Conservation (phyloP, 2,888 invertebrate genomes). For the Drosophila colorata region DNA sequence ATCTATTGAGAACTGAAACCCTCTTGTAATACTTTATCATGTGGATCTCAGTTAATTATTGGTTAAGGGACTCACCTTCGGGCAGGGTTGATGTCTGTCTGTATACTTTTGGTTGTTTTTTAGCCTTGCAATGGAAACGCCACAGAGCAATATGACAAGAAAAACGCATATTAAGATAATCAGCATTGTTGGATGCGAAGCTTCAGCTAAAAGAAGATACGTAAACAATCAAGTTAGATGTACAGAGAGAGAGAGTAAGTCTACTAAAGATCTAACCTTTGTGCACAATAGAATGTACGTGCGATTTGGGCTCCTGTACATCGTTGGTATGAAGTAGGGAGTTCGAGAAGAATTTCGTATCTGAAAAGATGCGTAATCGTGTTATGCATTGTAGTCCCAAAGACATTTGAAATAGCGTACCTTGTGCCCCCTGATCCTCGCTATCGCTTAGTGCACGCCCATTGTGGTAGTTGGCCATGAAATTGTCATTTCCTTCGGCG, state of each 20-base stretch:
- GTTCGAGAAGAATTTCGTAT: slow-evolving; percentile 85
- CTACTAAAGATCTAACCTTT: slow-evolving; percentile 64
- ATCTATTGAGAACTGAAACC: too few species aligned
- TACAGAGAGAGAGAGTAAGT: not conserved
- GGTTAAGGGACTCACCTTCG: slow-evolving; percentile 74
- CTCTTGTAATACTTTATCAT: too few species aligned
- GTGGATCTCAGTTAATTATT: too few species aligned
- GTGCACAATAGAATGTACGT: slow-evolving; percentile 80
- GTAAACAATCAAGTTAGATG: too few species aligned
- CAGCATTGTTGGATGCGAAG: slow-evolving; percentile 84
- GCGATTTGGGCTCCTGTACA: slow-evolving; percentile 83
- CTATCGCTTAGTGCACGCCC: slow-evolving; percentile 19
- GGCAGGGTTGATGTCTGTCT: slow-evolving; percentile 84
- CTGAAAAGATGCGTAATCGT: slow-evolving; percentile 28
- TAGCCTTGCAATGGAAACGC: slow-evolving; percentile 84
- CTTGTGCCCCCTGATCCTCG: slow-evolving; percentile 33
- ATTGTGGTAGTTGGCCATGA: slow-evolving; percentile 35
- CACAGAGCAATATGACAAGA: slow-evolving; percentile 83
- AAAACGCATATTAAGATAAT: slow-evolving; percentile 84
- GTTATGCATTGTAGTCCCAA: too few species aligned
- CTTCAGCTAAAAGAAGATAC: slow-evolving; percentile 76
- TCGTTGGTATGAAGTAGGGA: slow-evolving; percentile 84
- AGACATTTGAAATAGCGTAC: slow-evolving; percentile 20
- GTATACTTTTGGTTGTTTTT: slow-evolving; percentile 83
- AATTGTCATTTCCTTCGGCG: slow-evolving; percentile 32